Percentiles rank a stretch among this genome's conserved stretches.
Conservation (phyloP, 2,888 invertebrate genomes). For the Sepioteuthis lessoniana region DNA sequence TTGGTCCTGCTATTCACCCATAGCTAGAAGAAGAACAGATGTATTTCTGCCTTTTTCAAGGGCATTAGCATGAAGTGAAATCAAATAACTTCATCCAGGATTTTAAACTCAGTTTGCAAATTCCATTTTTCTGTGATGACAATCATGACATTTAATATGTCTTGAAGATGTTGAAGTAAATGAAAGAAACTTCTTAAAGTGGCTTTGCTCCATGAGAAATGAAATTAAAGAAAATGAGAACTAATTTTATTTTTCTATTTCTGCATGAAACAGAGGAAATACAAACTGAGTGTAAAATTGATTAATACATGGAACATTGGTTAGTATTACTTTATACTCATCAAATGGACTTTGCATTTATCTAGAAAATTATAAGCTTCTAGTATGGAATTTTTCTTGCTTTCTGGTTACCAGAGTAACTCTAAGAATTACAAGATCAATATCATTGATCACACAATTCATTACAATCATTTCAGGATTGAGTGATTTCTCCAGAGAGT, state of each 20-base stretch:
- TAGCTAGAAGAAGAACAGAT: no score
- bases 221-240: neutral
- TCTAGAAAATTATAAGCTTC: neutral
- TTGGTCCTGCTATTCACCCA: no score
- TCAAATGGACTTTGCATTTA: neutral
- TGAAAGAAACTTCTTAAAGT: no score
- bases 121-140: no score
- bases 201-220: no score
- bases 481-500: neutral
- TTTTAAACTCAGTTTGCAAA: no score
- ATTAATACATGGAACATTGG: neutral
- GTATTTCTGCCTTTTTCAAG: no score
- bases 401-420: neutral
- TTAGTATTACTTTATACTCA: neutral
- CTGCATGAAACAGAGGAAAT: neutral
- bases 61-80: no score
- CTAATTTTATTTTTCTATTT: neutral
- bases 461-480: neutral
- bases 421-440: neutral
- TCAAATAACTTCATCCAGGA: no score
- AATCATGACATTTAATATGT: no score
- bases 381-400: neutral
- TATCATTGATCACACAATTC: neutral
- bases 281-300: neutral
- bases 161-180: no score